Evolutionary conservation across 2,888 invertebrate genomes (phyloP), one percentile per base, ranked within the genome.

Genomic region (Hylaea fasciaria): DNA sequence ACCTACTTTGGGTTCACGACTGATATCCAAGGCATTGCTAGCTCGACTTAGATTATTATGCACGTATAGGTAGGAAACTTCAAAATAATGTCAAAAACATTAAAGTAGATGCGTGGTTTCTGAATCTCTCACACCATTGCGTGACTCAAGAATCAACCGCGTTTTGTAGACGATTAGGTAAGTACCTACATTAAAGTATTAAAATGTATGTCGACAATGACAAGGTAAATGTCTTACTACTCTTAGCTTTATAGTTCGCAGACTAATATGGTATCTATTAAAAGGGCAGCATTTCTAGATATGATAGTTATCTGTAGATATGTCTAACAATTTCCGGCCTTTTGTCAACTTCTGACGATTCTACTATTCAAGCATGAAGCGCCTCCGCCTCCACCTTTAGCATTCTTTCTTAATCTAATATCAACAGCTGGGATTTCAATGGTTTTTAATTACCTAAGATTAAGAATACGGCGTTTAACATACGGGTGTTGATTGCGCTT

Each of bases 221-320:
- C n/a, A n/a, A n/a, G 2, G 3, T 22, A 22, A 5, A 22, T 22
- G 22, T 22, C 5, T 22, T 32, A 32, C 7, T 28, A 28, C 28
- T 32, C 7, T 32, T 32, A 10, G 3, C 3, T 9, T 32, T 32
- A 32, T 32, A 32, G 7, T 32, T 32, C n/a, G 3, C 37, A n/a
- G 4, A 37, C n/a, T 4, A 44, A 44, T 2, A 32, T 11, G 29
- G 16, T 55, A 22, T n/a, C n/a, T n/a, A n/a, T 22, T 3, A 59
- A 50, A 49, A 43, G 58, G 66, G 66, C 68, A 68, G 68, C 66
- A 64, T 64, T 52, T 54, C 49, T 63, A 51, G 64, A 66, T 68
- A 68, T 64, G 64, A 62, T 43, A 44, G 50, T 45, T 63, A 44
- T 58, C 39, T 37, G 28, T 53, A 47, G 56, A 62, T 68, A 56